Conservation (phyloP, 2,113 vertebrate genomes). For the Beaufortia kweichowensis region DNA sequence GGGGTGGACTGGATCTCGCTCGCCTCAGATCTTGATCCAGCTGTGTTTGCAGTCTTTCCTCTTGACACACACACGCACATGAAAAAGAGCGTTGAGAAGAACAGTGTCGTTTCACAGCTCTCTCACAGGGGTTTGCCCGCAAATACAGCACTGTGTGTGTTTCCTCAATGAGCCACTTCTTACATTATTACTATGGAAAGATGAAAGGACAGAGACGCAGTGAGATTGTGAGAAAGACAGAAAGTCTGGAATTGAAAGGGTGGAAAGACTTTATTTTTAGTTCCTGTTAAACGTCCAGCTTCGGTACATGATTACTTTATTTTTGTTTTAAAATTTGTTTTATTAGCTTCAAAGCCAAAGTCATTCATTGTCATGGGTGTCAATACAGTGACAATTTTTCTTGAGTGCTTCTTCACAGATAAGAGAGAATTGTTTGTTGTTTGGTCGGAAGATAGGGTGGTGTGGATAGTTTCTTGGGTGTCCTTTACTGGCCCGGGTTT, state of each 20-base stretch:
- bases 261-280: background rate
- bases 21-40: slow-evolving; percentile 49
- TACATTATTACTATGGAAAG: slow-evolving; percentile 10
- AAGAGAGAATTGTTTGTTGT: too few relatives aligned
- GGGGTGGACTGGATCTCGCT: background rate
- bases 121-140: slow-evolving; percentile 52
- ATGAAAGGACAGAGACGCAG: slow-evolving; percentile 23
- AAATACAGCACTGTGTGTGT: slow-evolving; percentile 46
- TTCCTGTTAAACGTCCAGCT: background rate
- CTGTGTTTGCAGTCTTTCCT: slow-evolving; percentile 58
- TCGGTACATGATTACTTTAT: background rate
- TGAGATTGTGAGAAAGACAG: slow-evolving; percentile 11
- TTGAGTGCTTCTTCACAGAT: too few relatives aligned
- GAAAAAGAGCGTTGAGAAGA: slow-evolving; percentile 57
- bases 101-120: slow-evolving; percentile 59
- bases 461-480: too few relatives aligned
- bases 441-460: too few relatives aligned
- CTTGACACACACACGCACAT: slow-evolving; percentile 38
- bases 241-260: background rate
- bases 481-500: background rate
- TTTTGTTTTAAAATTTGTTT: background rate
- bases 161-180: slow-evolving; percentile 32
- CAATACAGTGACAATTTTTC: too few relatives aligned
- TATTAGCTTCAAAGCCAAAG: too few relatives aligned
- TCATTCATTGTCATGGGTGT: too few relatives aligned